Base-by-base conservation (phyloP, 2,797 vertebrate genomes). In the Mus minutoides region DNA sequence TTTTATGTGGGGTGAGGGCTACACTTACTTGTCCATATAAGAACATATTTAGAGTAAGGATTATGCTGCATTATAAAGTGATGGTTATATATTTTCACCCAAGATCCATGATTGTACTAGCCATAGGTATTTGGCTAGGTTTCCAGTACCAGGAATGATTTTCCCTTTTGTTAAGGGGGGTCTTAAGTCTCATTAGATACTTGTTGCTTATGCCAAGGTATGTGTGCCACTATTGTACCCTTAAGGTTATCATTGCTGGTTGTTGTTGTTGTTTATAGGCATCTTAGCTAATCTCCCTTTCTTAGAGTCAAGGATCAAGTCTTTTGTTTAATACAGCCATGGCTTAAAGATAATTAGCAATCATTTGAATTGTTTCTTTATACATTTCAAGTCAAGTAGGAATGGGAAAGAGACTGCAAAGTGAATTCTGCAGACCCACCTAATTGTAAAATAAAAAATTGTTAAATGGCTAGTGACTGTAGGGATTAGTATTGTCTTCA, bases 391-490 rank as follows among this genome's bases (percentile, higher is more conserved):
- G 37, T 56, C 52, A 80, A 54, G n/a, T 17, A 92, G 49, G 79
- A 22, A 92, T 34, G 92, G 21, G 54, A 71, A 64, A 54, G 6
- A 87, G 34, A 88, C 43, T 88, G 62, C 29, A 88, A 95, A 84
- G 71, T 91, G 62, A 1, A 78, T 17, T 43, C 34, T 80, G 11
- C 11, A 73, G 91, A 93, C 13, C 22, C 85, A 60, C 58, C 67
- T 91, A 3, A 83, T 88, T 94, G 82, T 90, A 31, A 64, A 60
- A 24, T 10, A 10, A 29, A 64, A 64, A 31, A 84, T 46, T 88
- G 24, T 92, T 43, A 94, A 95, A 83, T 92, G n/a, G 49, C 62
- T 56, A 40, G 56, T 94, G 82, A 43, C 26, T 92, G n/a, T 69
- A 94, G 46, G 40, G 79, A 31, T 69, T 77, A 93, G 75, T 21